Percentiles rank a stretch among this genome's conserved stretches.
phyloP scores from a whole-genome alignment of 2,888 invertebrate species.

The Eupeodes latifasciatus region DNA sequence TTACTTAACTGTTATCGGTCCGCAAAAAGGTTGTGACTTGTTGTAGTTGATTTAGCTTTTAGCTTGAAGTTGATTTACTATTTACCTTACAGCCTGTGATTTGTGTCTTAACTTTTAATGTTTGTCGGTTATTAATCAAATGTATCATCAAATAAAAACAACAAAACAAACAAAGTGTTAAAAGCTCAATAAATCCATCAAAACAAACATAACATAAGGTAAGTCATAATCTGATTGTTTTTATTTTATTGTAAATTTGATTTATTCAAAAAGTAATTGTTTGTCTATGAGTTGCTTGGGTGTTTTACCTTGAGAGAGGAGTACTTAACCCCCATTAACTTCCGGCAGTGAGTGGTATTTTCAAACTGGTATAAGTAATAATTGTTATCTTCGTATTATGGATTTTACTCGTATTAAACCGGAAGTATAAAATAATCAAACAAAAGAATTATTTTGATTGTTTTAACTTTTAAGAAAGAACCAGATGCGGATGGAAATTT shows the following conservation, averaged over 20 bases:
- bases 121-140: constrained; percentile 1
- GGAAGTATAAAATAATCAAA: constrained; percentile 4
- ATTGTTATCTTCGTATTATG: neutral
- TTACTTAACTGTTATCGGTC: constrained; percentile 54
- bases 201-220: neutral
- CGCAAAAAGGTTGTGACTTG: neutral
- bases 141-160: neutral
- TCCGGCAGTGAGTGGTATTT: constrained; percentile 27
- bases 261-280: constrained; percentile 21
- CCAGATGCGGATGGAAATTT: neutral
- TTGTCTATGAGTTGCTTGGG: neutral
- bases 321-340: constrained; percentile 44
- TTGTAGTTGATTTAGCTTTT: neutral
- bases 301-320: constrained; percentile 17
- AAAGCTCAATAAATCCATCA: neutral
- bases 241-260: neutral
- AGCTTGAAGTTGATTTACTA: neutral
- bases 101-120: neutral
- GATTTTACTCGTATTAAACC: constrained; percentile 18
- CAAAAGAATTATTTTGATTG: constrained; percentile 15
- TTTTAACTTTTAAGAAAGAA: neutral
- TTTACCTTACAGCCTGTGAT: neutral
- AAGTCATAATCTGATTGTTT: constrained; percentile 15
- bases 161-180: neutral
- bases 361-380: constrained; percentile 6